These are phyloP conservation scores for Hartigia nigra DNA, from an alignment of 2,888 invertebrate genomes.

Conservation along the genomic window DNA sequence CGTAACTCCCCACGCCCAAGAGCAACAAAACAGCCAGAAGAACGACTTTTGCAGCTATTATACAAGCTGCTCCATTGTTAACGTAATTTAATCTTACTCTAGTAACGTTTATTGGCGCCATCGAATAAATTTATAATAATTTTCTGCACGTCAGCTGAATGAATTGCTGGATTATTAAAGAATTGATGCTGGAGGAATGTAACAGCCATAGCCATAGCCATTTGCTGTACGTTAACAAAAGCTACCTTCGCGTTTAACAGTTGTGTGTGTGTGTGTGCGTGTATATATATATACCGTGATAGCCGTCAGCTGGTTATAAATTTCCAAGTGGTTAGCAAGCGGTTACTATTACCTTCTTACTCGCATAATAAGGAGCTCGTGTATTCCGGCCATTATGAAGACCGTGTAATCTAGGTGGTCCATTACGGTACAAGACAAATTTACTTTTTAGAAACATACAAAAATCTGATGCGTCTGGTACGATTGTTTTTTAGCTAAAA, in stretches of 20 bases:
- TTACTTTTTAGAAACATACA: not conserved
- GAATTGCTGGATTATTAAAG: not conserved
- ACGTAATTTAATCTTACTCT: slow-evolving; percentile 4
- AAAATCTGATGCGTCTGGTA: not conserved
- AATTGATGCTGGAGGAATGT: not conserved
- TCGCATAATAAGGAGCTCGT: not conserved
- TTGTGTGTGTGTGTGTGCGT: not conserved
- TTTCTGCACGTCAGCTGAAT: not conserved
- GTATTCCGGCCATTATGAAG: not conserved
- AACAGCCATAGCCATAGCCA: not conserved
- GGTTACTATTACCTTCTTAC: not conserved
- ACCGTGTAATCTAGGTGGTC: not conserved
- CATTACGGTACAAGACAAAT: not conserved
- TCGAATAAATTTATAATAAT: not conserved
- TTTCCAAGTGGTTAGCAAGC: not conserved
- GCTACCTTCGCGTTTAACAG: not conserved
- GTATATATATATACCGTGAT: not conserved
- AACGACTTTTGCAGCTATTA: not conserved
- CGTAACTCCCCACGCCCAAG: slow-evolving; percentile 5
- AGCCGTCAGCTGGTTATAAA: not conserved
- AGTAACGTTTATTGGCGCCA: not conserved
- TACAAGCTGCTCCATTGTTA: slow-evolving; percentile 2
- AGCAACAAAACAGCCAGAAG: not conserved
- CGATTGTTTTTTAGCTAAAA: not conserved
- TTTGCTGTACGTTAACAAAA: not conserved